Evolutionary conservation across 2,888 invertebrate species (phyloP).

Genomic region (Omphaloscelis lunosa): DNA sequence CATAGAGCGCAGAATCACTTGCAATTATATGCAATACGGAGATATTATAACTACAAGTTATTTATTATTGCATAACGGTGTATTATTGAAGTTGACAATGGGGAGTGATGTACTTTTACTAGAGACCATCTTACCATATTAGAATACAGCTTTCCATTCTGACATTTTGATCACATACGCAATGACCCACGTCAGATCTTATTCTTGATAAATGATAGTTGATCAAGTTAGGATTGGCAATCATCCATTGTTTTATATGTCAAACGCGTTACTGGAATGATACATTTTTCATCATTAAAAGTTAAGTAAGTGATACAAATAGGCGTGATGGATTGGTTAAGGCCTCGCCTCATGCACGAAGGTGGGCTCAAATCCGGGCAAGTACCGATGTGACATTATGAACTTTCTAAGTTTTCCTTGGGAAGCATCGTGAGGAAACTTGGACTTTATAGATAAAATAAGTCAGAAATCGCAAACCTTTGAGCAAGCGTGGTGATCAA

Average conservation of each 20-base stretch:
- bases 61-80: constrained; percentile 34
- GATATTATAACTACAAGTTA: constrained; percentile 1
- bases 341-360: too few relatives aligned
- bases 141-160: constrained; percentile 72
- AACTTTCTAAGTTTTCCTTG: too few relatives aligned
- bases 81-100: constrained; percentile 36
- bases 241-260: constrained; percentile 42
- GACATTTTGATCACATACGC: constrained; percentile 71
- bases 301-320: too few relatives aligned
- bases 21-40: constrained; percentile 16
- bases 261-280: neutral
- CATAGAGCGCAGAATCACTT: constrained; percentile 4
- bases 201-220: constrained; percentile 31
- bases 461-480: too few relatives aligned
- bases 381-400: too few relatives aligned
- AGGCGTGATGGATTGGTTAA: too few relatives aligned
- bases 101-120: constrained; percentile 15
- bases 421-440: too few relatives aligned
- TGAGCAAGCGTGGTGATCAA: too few relatives aligned
- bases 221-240: constrained; percentile 20
- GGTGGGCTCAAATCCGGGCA: too few relatives aligned
- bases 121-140: constrained; percentile 8
- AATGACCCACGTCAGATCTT: constrained; percentile 37
- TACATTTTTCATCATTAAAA: neutral
- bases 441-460: too few relatives aligned